A percentile compares a stretch with the other conserved stretches of the same genome.
These are phyloP conservation scores for Caradrina clavipalpis DNA, from an alignment of 2,888 invertebrate genomes.

Conservation along the genomic window DNA sequence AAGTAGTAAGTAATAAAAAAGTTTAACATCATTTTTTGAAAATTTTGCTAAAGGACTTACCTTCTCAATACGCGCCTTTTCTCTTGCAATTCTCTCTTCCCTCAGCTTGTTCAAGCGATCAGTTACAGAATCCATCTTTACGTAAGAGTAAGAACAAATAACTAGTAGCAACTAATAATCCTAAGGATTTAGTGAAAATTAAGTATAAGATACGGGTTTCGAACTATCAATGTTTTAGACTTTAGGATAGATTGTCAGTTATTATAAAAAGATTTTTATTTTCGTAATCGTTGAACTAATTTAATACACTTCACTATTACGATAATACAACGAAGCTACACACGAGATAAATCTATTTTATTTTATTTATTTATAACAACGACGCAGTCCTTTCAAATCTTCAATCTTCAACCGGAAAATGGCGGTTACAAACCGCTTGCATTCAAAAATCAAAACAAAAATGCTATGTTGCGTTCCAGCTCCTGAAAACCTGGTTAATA, in stretches of 20 bases:
- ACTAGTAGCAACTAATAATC: background rate
- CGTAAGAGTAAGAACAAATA: background rate
- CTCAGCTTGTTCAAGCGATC: constrained; percentile 77
- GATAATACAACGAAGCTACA: background rate
- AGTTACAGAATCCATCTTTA: constrained; percentile 69
- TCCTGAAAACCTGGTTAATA: background rate
- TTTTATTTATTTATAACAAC: background rate
- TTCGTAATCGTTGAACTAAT: background rate
- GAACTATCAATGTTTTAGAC: too few relatives aligned
- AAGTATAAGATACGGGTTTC: too few relatives aligned
- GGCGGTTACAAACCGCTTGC: constrained; percentile 42
- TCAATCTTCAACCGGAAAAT: constrained; percentile 34
- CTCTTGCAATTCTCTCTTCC: constrained; percentile 82
- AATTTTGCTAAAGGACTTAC: constrained; percentile 64
- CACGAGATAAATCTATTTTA: background rate
- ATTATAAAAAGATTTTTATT: too few relatives aligned
- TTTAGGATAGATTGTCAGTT: too few relatives aligned
- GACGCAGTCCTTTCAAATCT: constrained; percentile 10
- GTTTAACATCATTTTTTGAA: too few relatives aligned
- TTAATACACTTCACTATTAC: constrained; percentile 6
- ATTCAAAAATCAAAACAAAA: constrained; percentile 53
- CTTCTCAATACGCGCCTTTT: constrained; percentile 85
- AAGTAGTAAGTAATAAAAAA: too few relatives aligned
- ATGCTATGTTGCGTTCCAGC: constrained; percentile 16
- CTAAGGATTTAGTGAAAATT: background rate